Evolutionary conservation across 2,113 vertebrate species (phyloP).

Genomic region (Steatornis caripensis): DNA sequence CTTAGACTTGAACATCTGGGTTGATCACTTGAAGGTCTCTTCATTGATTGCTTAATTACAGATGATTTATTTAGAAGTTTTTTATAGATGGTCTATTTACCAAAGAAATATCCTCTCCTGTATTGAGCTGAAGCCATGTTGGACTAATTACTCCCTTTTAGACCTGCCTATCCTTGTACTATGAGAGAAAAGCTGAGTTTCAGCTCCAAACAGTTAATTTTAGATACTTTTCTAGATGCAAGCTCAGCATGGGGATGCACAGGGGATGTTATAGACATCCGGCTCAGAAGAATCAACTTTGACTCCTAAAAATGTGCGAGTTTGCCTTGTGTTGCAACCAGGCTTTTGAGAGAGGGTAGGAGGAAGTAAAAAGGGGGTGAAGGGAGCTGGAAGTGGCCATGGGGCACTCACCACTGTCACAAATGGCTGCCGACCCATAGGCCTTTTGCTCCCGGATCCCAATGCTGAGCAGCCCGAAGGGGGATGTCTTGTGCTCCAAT

Average conservation of each 20-base stretch:
- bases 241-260: fast-evolving
- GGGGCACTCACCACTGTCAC: slow-evolving; percentile 3
- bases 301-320: too few species aligned
- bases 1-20: too few species aligned
- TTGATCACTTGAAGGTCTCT: background rate
- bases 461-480: slow-evolving; percentile 71
- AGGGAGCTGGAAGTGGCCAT: fast-evolving
- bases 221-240: fast-evolving
- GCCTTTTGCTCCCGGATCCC: slow-evolving; percentile 60
- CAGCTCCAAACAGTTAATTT: fast-evolving
- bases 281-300: too few species aligned
- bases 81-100: too few species aligned
- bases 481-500: slow-evolving; percentile 16
- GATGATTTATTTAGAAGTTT: too few species aligned
- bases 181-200: background rate
- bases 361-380: too few species aligned
- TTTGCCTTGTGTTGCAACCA: too few species aligned
- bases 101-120: too few species aligned
- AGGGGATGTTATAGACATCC: fast-evolving
- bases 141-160: background rate
- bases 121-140: background rate
- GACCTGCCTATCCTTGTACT: too few species aligned
- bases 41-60: too few species aligned
- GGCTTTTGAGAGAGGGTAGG: too few species aligned
- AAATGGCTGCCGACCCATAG: slow-evolving; percentile 69